These are phyloP conservation scores for Drosophila pallidifrons DNA, from an alignment of 1,140 invertebrate genomes.

Conservation along the genomic window DNA sequence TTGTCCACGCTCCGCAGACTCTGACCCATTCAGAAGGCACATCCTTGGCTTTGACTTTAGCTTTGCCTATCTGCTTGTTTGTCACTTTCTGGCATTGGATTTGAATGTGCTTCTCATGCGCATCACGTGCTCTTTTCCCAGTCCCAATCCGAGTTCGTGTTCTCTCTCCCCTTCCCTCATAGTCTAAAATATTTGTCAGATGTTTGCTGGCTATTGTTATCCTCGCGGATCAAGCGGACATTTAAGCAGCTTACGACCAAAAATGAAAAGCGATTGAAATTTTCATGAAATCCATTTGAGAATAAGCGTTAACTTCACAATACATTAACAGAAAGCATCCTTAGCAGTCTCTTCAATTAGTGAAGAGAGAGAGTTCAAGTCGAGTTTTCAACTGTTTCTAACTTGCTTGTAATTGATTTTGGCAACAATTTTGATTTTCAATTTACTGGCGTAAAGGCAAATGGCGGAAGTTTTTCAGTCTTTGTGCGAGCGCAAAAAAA, in stretches of 20 bases:
- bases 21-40: conserved; percentile 2
- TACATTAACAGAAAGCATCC: neutral
- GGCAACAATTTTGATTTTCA: conserved; percentile 67
- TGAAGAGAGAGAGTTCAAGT: neutral
- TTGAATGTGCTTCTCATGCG: conserved; percentile 71
- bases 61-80: conserved; percentile 47
- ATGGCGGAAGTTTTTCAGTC: conserved; percentile 6
- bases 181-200: conserved; percentile 46
- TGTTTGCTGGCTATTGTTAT: conserved; percentile 18
- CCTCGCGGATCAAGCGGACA: conserved; percentile 57
- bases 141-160: neutral
- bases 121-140: conserved; percentile 53
- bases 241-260: conserved; percentile 71
- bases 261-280: conserved; percentile 74
- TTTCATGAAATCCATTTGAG: conserved; percentile 50
- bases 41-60: conserved; percentile 12
- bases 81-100: conserved; percentile 65
- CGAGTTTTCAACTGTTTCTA: conserved; percentile 33
- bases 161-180: neutral
- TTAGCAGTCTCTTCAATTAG: conserved; percentile 49
- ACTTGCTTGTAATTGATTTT: conserved; percentile 68
- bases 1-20: conserved; percentile 51
- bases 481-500: conserved; percentile 26
- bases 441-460: conserved; percentile 41
- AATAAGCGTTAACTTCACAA: conserved; percentile 22